phyloP scores from a whole-genome alignment of 2,797 vertebrate genomes.

The Loris lydekkerianus region DNA sequence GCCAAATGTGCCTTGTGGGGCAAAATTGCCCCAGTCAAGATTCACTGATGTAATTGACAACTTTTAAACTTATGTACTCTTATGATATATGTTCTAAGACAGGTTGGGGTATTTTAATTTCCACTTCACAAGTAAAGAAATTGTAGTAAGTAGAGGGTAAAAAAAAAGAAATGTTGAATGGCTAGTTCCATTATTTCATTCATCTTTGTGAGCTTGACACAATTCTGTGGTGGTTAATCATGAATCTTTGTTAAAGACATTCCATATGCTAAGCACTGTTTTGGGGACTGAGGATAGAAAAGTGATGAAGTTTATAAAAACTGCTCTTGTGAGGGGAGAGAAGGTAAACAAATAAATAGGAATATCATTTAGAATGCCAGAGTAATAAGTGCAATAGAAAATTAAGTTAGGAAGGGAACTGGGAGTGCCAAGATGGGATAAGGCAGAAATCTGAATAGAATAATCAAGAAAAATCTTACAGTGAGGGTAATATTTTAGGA shows the following conservation, averaged over 20 bases:
- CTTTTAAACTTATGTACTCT: neutral
- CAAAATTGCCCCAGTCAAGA: neutral
- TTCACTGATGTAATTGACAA: neutral
- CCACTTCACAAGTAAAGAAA: slow-evolving; percentile 40
- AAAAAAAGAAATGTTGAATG: neutral
- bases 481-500: neutral
- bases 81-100: neutral
- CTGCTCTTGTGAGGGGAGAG: neutral
- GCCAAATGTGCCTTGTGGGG: neutral
- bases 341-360: neutral
- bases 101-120: neutral
- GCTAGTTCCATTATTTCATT: slow-evolving; percentile 22
- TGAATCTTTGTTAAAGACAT: neutral
- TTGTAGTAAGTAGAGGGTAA: neutral
- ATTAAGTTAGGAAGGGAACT: neutral
- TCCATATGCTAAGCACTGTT: neutral
- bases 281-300: neutral
- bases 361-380: neutral
- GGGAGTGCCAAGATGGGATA: neutral
- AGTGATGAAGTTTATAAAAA: neutral
- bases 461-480: neutral
- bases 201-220: neutral
- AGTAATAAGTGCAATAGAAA: neutral
- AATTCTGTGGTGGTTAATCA: slow-evolving; percentile 14
- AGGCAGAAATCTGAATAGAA: neutral